These are phyloP conservation scores for Tretioscincus oriximinensis DNA, from an alignment of 2,113 vertebrate genomes.

Conservation along the genomic window DNA sequence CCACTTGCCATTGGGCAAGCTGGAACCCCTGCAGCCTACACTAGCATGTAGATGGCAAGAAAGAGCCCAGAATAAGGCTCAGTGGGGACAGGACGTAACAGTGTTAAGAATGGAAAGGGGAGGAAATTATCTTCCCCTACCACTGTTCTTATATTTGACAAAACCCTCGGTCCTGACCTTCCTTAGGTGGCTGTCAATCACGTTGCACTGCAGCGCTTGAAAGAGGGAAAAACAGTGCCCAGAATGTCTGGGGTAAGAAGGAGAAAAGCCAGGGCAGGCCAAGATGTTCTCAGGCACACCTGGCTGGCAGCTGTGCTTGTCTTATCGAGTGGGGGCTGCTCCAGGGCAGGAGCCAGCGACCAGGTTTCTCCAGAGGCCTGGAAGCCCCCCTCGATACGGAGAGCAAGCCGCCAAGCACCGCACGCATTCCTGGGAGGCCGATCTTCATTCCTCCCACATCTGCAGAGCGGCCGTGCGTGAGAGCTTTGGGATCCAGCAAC, in stretches of 20 bases:
- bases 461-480: background rate
- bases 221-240: background rate
- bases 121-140: background rate
- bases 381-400: background rate
- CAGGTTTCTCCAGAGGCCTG: background rate
- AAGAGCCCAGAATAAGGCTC: no score
- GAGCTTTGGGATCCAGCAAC: background rate
- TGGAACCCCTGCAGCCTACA: background rate
- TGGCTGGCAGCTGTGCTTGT: background rate
- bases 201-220: background rate
- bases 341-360: background rate
- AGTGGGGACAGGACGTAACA: background rate
- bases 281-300: background rate
- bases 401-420: background rate
- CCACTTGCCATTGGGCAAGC: background rate
- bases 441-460: background rate
- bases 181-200: background rate
- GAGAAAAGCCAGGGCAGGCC: background rate
- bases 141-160: background rate
- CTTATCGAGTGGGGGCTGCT: background rate
- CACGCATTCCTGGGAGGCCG: slow-evolving; percentile 12
- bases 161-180: background rate
- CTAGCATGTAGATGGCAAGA: no score
- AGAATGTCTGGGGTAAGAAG: no score
- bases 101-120: background rate